Evolutionary conservation across 2,888 invertebrate species (phyloP), one percentile per base, ranked within the genome.

Genomic region (Onchidella celtica): DNA sequence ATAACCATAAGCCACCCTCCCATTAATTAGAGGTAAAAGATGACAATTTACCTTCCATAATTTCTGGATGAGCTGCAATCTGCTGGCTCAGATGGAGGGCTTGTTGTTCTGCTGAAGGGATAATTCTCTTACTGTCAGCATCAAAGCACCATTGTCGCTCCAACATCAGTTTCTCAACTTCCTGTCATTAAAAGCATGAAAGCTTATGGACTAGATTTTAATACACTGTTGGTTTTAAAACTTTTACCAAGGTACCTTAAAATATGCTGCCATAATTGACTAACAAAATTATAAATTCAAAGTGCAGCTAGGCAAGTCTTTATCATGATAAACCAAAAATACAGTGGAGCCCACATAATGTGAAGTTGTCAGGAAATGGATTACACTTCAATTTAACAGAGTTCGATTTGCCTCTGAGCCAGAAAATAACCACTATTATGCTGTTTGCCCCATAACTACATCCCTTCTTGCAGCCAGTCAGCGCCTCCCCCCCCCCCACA

Each of bases 61-160:
- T 68, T 34, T 80, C 66, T 9, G 84, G 84, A 73, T 82, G 55
- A 29, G 73, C 47, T n/a, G 59, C 74, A 38, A 78, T 66, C n/a
- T 76, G 47, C n/a, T 69, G 36, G 27, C 76, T 73, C 61, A 84
- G 80, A 73, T 77, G 65, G 1, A 68, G 38, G 2, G 84, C 73
- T 61, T 82, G 73, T 29, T 82, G 55, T 55, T 80, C 74, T 36
- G 80, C 72, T n/a, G 73, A 36, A 6, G 77, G 63, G 63, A 66
- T 40, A 27, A 70, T 80, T 70, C 82, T 68, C 2, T 80, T 73
- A 17, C 80, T 78, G 6, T 63, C 59, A 38, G 17, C 38, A 72
- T 84, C 70, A 78, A 73, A 82, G 36, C 82, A 84, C 82, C 82
- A 84, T 55, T 74, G 24, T 47, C 38, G 72, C 40, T 84, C 82